A percentile compares a stretch with the other conserved stretches of the same genome.
phyloP scores from a whole-genome alignment of 37 sponge, comb jelly and placozoan species.

The Ephydatia muelleri region DNA sequence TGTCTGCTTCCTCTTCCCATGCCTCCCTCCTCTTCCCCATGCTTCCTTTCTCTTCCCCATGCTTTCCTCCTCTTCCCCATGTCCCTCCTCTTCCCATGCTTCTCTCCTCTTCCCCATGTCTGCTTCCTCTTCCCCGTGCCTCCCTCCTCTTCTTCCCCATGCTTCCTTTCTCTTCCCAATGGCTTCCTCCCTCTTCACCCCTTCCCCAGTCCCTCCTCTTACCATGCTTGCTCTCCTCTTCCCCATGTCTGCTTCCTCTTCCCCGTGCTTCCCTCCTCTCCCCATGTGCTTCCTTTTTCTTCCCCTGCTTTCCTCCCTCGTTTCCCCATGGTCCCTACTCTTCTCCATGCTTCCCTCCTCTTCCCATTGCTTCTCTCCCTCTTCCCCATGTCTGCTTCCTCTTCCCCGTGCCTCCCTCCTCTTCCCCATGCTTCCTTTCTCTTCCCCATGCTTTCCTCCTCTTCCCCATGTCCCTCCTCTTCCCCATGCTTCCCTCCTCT shows the following conservation, averaged over 20 bases:
- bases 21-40: not conserved
- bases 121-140: not conserved
- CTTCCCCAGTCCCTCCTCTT: not conserved
- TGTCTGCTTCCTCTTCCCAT: not conserved
- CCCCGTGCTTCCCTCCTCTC: not conserved
- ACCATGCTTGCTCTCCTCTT: no score
- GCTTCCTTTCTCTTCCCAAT: not conserved
- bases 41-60: not conserved
- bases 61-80: no score
- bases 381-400: not conserved
- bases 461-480: not conserved
- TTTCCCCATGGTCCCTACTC: not conserved
- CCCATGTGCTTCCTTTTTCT: no score
- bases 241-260: not conserved
- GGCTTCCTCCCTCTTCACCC: not conserved
- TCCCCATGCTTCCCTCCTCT: not conserved
- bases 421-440: not conserved
- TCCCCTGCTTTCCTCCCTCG: slow-evolving; percentile 3
- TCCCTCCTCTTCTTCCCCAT: not conserved
- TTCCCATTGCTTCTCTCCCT: no score
- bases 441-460: no score
- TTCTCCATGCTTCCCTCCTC: no score
- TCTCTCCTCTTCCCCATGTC: not conserved
- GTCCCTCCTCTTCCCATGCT: not conserved
- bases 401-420: no score